phyloP scores from a whole-genome alignment of 2,797 vertebrate species.

The Myripristis jacobus region DNA sequence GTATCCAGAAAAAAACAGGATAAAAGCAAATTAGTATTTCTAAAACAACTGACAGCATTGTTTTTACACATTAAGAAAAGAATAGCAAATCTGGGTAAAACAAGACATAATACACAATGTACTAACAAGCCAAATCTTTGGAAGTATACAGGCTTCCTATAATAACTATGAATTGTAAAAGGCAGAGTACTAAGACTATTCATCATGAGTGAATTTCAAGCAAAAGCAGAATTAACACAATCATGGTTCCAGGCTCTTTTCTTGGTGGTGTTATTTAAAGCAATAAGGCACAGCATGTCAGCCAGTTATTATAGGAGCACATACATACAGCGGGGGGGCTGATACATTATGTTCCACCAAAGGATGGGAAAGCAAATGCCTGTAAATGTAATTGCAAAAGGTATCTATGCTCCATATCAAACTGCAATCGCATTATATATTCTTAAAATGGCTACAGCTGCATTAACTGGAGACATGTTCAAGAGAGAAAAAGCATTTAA shows the following conservation, averaged over 20 bases:
- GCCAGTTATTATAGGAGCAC: not conserved
- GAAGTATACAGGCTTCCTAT: not conserved
- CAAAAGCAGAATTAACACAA: not conserved
- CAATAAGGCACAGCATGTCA: not conserved
- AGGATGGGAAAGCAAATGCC: not conserved
- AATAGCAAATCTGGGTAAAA: not conserved
- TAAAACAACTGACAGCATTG: not conserved
- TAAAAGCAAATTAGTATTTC: not conserved
- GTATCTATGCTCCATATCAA: not conserved
- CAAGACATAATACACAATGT: not conserved
- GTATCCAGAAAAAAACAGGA: conserved; percentile 5
- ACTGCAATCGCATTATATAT: not conserved
- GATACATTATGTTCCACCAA: not conserved
- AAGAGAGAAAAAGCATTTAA: not conserved
- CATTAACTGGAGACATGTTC: not conserved
- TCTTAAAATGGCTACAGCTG: not conserved
- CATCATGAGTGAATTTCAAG: too few species aligned
- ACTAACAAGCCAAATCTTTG: not conserved
- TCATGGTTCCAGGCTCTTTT: not conserved
- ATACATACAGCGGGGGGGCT: not conserved
- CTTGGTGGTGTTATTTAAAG: not conserved
- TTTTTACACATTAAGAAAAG: not conserved
- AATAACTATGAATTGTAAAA: not conserved
- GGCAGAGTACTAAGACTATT: not conserved
- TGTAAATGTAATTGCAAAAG: not conserved